Evolutionary conservation across 2,888 invertebrate genomes (phyloP), one percentile per base, ranked within the genome.

Genomic region (Drosophila phalerata): DNA sequence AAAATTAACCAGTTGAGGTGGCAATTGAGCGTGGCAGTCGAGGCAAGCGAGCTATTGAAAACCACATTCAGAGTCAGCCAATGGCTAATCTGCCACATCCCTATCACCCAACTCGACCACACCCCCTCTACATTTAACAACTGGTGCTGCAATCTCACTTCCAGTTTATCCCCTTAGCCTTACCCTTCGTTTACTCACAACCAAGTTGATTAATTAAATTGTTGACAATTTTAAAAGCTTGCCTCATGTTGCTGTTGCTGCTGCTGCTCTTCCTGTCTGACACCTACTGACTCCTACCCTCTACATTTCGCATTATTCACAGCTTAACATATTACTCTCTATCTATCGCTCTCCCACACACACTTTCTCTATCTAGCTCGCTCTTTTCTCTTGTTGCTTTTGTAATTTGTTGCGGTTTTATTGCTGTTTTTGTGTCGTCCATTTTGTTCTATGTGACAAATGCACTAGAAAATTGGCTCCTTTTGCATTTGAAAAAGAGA

Each of bases 151-250:
- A 38, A n/a, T 56, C n/a, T 9, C 57, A 37, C 49, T 8, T n/a
- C 40, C 10, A 9, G 11, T 22, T 5, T 19, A 5, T 28, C 13
- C 13, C 19, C 43, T 6, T 6, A 17, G 34, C 28, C 13, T 6
- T 45, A 19, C 40, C 32, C 15, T n/a, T 56, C 25, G 22, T 2
- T 22, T 40, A 25, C 32, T 37, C 52, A 52, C 49, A 55, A 48
- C 40, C 75, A 55, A 74, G 77, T 84, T 85, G 87, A 85, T 88
- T 88, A 85, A 85, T 88, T 85, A 88, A 85, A 81, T 77, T 88
- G 85, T 87, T 88, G 85, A 88, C 85, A 87, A 87, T 81, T 85
- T 88, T 75, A 87, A 87, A 79, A 87, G 89, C 89, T 73, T 57
- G 52, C 22, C 71, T 61, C 43, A 32, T 63, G 34, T 56, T 62